Base-by-base conservation (phyloP, 2,888 invertebrate species). In the Hartigia nigra region DNA sequence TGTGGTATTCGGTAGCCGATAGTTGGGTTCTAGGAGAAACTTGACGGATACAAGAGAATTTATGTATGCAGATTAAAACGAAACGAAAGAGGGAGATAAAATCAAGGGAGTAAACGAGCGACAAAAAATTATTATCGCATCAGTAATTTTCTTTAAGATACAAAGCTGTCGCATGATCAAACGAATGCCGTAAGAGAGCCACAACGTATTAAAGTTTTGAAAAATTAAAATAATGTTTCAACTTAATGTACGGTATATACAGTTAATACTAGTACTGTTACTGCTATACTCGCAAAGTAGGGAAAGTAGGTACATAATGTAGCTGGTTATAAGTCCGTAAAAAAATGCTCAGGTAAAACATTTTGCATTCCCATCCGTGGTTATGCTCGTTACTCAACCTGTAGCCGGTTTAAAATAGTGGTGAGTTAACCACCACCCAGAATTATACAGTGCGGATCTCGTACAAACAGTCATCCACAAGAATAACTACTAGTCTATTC, bases 401-500 rank as follows among this genome's bases (percentile, higher is more conserved):
- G 31, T 31, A 36, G 31, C 37, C 70, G 77, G 80, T 82, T 82
- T 81, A 83, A 84, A 83, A 83, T 84, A 84, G 80, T 80, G 55
- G 31, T 74, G 77, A 79, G 32, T 79, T 78, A 76, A 75, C 74
- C 72, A 31, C n/a, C 69, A 31, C 72, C 23, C 72, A 72, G 31
- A 72, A 72, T 72, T 72, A 31, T 72, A 72, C 72, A 34, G 72
- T 55, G 55, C 4, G 72, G 72, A 72, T 9, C 32, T 72, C n/a
- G 31, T 72, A 72, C 12, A 70, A 70, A 77, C 77, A 83, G 81
- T 84, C 81, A 81, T 80, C 82, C 75, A 84, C 84, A 80, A 84
- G 86, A 86, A 86, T 86, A 86, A 83, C 83, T 78, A 74, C 76
- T 76, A 9, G 55, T 14, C 14, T 23, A 2, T 55, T 23, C 55